A percentile compares a stretch with the other conserved stretches of the same genome.
phyloP scores from a whole-genome alignment of 1,140 invertebrate species.

The Achroia grisella region DNA sequence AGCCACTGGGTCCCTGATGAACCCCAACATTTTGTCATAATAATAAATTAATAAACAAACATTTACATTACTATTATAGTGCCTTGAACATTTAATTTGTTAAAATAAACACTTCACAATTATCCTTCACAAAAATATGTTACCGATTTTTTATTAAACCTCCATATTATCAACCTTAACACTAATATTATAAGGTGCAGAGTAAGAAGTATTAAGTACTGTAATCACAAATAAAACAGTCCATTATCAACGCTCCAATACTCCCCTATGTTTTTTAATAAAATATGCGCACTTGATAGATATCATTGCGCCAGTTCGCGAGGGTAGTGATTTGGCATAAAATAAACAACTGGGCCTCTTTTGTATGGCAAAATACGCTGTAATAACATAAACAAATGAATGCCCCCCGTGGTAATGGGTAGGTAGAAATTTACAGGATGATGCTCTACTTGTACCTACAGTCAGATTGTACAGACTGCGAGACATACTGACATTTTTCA shows the following conservation, averaged over 20 bases:
- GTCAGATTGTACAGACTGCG: too few species aligned
- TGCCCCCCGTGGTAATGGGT: conserved; percentile 41
- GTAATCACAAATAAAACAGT: neutral
- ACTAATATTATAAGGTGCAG: neutral
- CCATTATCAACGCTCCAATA: conserved; percentile 20
- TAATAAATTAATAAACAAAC: conserved; percentile 5
- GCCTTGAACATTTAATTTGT: conserved; percentile 27
- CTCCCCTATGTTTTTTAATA: conserved; percentile 60
- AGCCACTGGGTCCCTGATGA: neutral
- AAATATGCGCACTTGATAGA: conserved; percentile 60
- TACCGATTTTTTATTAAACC: neutral
- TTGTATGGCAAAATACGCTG: conserved; percentile 55
- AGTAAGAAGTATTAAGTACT: neutral
- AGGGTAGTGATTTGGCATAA: conserved; percentile 66
- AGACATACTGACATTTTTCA: too few species aligned
- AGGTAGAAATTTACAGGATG: conserved; percentile 48
- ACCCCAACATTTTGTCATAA: neutral
- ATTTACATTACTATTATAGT: conserved; percentile 33
- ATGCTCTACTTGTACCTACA: too few species aligned
- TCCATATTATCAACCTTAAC: neutral
- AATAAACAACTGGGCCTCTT: conserved; percentile 60
- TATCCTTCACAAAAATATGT: neutral
- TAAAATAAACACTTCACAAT: conserved; percentile 31
- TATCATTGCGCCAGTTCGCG: conserved; percentile 57
- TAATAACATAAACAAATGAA: conserved; percentile 64